These are phyloP conservation scores for Agrotis segetum DNA, from an alignment of 2,888 invertebrate genomes.

Conservation along the genomic window DNA sequence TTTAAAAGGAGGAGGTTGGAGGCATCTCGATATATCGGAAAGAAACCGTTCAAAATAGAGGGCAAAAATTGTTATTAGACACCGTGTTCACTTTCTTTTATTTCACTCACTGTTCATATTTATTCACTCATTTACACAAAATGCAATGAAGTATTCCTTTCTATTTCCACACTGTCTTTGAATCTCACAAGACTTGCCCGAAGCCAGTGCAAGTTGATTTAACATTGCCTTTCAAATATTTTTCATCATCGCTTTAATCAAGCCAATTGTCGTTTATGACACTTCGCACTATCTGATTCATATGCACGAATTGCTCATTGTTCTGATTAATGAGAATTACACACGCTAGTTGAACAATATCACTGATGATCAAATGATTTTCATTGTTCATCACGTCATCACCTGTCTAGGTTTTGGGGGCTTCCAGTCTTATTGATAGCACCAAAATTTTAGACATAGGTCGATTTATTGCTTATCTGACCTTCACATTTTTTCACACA, in stretches of 20 bases:
- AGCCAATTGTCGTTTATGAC: constrained; percentile 47
- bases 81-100: background rate
- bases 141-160: background rate
- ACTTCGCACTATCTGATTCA: constrained; percentile 42
- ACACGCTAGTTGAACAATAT: background rate
- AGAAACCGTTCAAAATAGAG: no score
- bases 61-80: no score
- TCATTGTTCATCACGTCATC: no score
- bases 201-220: constrained; percentile 15
- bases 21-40: no score
- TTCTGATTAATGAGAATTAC: constrained; percentile 4
- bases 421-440: no score
- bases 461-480: no score
- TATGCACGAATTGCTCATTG: constrained; percentile 33
- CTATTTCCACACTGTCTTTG: background rate
- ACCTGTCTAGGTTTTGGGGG: no score
- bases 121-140: constrained; percentile 3
- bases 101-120: background rate
- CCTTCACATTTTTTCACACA: no score
- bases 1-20: no score
- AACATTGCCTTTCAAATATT: constrained; percentile 9
- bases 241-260: constrained; percentile 23
- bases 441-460: no score
- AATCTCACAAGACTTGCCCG: background rate
- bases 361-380: no score